phyloP scores from a whole-genome alignment of 92 coral and sea anemone genomes.

The Heteractis magnifica region DNA sequence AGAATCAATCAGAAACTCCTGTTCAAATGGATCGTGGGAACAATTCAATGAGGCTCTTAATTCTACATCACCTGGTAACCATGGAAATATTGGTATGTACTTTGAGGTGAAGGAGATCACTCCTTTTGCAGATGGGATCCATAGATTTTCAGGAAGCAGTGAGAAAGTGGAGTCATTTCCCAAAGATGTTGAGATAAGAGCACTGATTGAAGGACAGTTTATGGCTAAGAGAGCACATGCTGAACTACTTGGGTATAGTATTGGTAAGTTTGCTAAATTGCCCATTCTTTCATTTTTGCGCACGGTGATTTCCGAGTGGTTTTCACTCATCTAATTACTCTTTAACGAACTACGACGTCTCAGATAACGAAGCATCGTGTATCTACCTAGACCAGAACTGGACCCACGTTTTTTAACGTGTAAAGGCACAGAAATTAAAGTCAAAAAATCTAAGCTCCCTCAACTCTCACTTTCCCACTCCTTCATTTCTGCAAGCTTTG shows the following conservation, averaged over 20 bases:
- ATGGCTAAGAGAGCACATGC: conserved; percentile 97
- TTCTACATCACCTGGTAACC: conserved; percentile 78
- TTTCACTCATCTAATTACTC: too few relatives aligned
- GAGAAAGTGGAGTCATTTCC: conserved; percentile 68
- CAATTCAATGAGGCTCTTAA: conserved; percentile 63
- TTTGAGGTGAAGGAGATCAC: conserved; percentile 89
- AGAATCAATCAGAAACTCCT: conserved; percentile 76
- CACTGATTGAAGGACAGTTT: conserved; percentile 90
- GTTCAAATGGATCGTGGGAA: conserved; percentile 89
- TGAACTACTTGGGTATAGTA: conserved; percentile 76
- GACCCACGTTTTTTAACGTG: too few relatives aligned
- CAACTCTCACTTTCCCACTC: too few relatives aligned
- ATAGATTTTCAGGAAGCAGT: conserved; percentile 71
- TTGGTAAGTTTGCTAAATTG: conserved; percentile 57
- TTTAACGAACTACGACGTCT: not conserved
- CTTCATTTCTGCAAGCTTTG: too few relatives aligned
- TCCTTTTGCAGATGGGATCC: conserved; percentile 89
- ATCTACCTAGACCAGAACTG: too few relatives aligned
- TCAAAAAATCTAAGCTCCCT: too few relatives aligned
- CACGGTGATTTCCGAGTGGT: too few relatives aligned
- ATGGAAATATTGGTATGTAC: conserved; percentile 95
- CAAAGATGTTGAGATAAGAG: conserved; percentile 84
- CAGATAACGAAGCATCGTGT: not conserved
- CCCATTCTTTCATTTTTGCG: too few relatives aligned
- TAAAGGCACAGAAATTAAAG: too few relatives aligned